Conservation (phyloP, 2,797 vertebrate genomes). For the Adelosebastes latens region DNA sequence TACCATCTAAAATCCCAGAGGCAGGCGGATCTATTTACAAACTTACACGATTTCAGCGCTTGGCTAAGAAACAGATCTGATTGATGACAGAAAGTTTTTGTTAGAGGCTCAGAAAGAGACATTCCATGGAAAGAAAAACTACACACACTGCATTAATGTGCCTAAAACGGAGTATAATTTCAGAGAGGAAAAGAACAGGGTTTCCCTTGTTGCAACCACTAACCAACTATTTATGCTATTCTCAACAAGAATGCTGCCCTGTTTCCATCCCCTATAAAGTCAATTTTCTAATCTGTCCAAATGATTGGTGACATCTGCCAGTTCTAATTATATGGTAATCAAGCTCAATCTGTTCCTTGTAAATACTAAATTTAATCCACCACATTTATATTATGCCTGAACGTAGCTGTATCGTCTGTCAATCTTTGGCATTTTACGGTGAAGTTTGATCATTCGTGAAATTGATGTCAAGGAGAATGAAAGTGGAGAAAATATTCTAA, state of each 20-base stretch:
- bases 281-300: constrained; percentile 54
- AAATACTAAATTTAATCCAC: constrained; percentile 38
- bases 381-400: constrained; percentile 11
- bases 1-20: not conserved
- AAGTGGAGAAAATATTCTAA: constrained; percentile 23
- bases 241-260: constrained; percentile 57
- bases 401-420: not conserved
- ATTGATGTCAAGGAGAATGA: constrained; percentile 15
- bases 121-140: constrained; percentile 53
- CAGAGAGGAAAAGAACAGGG: constrained; percentile 54
- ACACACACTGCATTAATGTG: constrained; percentile 57
- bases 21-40: constrained; percentile 23
- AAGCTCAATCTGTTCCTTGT: constrained; percentile 39
- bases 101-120: constrained; percentile 29
- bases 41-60: constrained; percentile 27
- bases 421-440: not conserved
- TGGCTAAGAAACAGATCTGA: constrained; percentile 30
- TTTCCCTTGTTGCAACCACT: constrained; percentile 65
- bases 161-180: constrained; percentile 64
- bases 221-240: constrained; percentile 71
- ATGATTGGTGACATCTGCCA: constrained; percentile 44
- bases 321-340: constrained; percentile 56
- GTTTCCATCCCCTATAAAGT: constrained; percentile 42
- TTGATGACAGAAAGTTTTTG: constrained; percentile 36
- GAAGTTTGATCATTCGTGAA: constrained; percentile 17